These are phyloP conservation scores for Scaptomyza polygonia DNA, from an alignment of 2,888 invertebrate genomes.

Conservation along the genomic window DNA sequence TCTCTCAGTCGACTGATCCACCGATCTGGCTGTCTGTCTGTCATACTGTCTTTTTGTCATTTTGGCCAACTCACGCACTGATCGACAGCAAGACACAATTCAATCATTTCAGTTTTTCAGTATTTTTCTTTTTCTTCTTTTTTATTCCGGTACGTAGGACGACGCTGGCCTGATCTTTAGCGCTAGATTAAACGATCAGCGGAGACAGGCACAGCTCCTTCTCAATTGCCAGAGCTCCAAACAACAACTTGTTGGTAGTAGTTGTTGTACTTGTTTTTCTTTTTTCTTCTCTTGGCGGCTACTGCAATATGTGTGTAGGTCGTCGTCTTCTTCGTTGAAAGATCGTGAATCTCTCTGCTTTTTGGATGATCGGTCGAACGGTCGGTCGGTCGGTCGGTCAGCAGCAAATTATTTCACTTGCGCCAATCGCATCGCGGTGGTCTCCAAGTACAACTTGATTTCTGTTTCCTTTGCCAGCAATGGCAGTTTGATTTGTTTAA, in stretches of 20 bases:
- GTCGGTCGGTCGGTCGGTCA: slow-evolving; percentile 18
- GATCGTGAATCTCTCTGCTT: slow-evolving; percentile 34
- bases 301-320: slow-evolving; percentile 66
- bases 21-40: slow-evolving; percentile 4
- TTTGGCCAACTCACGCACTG: slow-evolving; percentile 69
- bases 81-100: slow-evolving; percentile 81
- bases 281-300: slow-evolving; percentile 32
- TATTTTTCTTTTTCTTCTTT: background rate
- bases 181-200: slow-evolving; percentile 82
- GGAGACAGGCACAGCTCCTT: slow-evolving; percentile 58
- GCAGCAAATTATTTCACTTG: slow-evolving; percentile 79
- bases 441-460: slow-evolving; percentile 78
- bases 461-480: slow-evolving; percentile 78
- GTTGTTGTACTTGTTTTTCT: slow-evolving; percentile 59
- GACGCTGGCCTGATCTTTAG: slow-evolving; percentile 72
- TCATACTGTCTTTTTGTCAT: slow-evolving; percentile 10
- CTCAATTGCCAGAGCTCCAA: slow-evolving; percentile 23
- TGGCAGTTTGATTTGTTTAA: slow-evolving; percentile 80
- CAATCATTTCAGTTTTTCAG: slow-evolving; percentile 73
- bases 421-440: slow-evolving; percentile 67
- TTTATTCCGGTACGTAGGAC: slow-evolving; percentile 57
- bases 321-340: background rate
- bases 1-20: slow-evolving; percentile 49
- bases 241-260: slow-evolving; percentile 25
- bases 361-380: slow-evolving; percentile 28